Evolutionary conservation across 2,888 invertebrate genomes (phyloP), one percentile per base, ranked within the genome.

Genomic region (Coremacera marginata): DNA sequence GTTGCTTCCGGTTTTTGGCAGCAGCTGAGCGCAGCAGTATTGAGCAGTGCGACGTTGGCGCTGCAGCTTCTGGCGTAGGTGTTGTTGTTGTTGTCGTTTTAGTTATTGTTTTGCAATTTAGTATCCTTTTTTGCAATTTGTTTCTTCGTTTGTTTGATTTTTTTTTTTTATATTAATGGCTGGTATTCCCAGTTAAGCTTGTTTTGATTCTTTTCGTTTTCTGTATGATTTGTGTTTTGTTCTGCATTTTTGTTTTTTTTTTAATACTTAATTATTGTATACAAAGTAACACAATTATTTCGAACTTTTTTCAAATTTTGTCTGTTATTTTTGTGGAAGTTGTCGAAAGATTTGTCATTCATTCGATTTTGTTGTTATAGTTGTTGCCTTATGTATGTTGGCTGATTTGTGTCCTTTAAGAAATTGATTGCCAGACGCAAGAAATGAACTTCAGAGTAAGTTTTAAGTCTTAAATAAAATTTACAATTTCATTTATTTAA

Each of bases 61-160:
- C 31, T 31, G 0, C 34, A n/a, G 65, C 34, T 37, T 3, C 19
- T 65, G n/a, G 7, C 51, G 49, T 2, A n/a, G n/a, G n/a, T n/a
- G n/a, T n/a, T n/a, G n/a, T n/a, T 49, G 67, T 11, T 25, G 67
- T 25, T 67, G 44, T 25, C 14, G 67, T 51, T 19, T 78, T 79
- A 77, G 80, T 44, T 68, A 25, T 37, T 51, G 44, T 2, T 27
- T 19, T 67, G 52, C 68, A 68, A 44, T 68, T 68, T 25, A 68
- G 51, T 51, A 68, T 68, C 60, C 37, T 80, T 82, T 82, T 78
- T 31, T 37, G 72, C 8, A 16, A 34, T 37, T 34, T 70, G 70
- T 44, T 71, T 34, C 9, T 14, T 27, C 57, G 57, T 14, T 7
- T 60, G 11, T 60, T 60, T 19, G 22, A 1, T 63, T 34, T 27